Base-by-base conservation (phyloP, 2,797 vertebrate species). In the Phyllotis vaccarum region DNA sequence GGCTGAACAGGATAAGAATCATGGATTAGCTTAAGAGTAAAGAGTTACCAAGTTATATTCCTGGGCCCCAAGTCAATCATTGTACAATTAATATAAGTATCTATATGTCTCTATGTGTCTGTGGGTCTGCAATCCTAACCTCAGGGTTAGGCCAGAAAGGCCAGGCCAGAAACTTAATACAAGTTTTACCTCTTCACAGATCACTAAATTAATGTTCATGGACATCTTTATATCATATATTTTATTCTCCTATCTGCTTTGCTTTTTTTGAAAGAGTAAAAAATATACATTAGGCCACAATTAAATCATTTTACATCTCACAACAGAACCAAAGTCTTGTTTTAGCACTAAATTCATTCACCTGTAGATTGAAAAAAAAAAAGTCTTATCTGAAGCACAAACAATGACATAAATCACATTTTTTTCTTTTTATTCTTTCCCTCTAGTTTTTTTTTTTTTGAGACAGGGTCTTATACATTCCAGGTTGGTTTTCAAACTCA, bases 191-290 rank as follows among this genome's bases (percentile, higher is more conserved):
- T 68, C 4, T 8, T 62, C 43, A 12, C 37, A 80, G 75, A 64
- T 94, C 60, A 74, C 27, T 83, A 66, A 78, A 66, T 21, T 79
- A 31, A 8, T 58, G 22, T 49, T 62, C 6, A 75, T 62, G 37
- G 27, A 4, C 14, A 62, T 43, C 56, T 62, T 60, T 40, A 43
- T 8, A 58, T 31, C 40, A 19, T 40, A 43, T 60, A 46, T 2
- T 1, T 6, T 31, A 10, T 62, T 62, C 6, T 43, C 37, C 29
- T 62, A 43, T 24, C 16, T 49, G 6, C 76, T 13, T 95, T 82
- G 86, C 72, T 96, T 2, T 86, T 37, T 37, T 86, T 93, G 91
- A 68, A 96, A 72, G 22, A 87, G 2, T 34, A 12, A 19, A 83
- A 60, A 12, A 16, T 14, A 34, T 14, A n/a, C 19, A n/a, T 66